Percentiles rank a stretch among this genome's conserved stretches.
These are phyloP conservation scores for Meandrusa payeni DNA, from an alignment of 2,888 invertebrate species.

Conservation along the genomic window DNA sequence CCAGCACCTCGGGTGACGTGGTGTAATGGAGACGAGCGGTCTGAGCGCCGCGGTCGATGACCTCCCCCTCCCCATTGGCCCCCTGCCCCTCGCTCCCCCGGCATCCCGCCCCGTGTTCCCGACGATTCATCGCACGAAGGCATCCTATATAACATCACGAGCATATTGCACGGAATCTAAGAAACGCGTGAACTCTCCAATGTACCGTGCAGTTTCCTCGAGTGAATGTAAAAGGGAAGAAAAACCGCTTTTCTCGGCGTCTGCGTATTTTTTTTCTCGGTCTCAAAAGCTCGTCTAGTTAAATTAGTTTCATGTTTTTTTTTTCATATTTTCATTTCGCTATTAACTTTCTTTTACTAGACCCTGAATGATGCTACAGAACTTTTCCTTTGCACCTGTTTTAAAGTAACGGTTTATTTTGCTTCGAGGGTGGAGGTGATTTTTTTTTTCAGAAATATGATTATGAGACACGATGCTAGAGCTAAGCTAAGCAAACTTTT, in stretches of 20 bases:
- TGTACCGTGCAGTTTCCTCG: slow-evolving; percentile 15
- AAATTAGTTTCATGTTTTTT: slow-evolving; percentile 4
- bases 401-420: too few relatives aligned
- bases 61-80: slow-evolving; percentile 6
- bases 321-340: slow-evolving; percentile 7
- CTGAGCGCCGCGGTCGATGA: slow-evolving; percentile 22
- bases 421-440: too few relatives aligned
- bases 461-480: too few relatives aligned
- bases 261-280: slow-evolving; percentile 2
- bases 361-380: neutral
- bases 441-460: too few relatives aligned
- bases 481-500: too few relatives aligned
- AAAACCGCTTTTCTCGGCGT: slow-evolving; percentile 2
- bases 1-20: slow-evolving; percentile 16
- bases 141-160: slow-evolving; percentile 22
- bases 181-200: slow-evolving; percentile 25
- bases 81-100: neutral
- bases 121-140: slow-evolving; percentile 20
- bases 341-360: slow-evolving; percentile 11
- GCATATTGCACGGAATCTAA: slow-evolving; percentile 24
- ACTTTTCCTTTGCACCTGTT: neutral
- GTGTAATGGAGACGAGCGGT: slow-evolving; percentile 24
- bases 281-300: slow-evolving; percentile 5
- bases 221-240: slow-evolving; percentile 4
- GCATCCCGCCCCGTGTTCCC: slow-evolving; percentile 2